Percentiles rank a stretch among this genome's conserved stretches.
phyloP scores from a whole-genome alignment of 1,140 invertebrate genomes.

The Periplaneta americana region DNA sequence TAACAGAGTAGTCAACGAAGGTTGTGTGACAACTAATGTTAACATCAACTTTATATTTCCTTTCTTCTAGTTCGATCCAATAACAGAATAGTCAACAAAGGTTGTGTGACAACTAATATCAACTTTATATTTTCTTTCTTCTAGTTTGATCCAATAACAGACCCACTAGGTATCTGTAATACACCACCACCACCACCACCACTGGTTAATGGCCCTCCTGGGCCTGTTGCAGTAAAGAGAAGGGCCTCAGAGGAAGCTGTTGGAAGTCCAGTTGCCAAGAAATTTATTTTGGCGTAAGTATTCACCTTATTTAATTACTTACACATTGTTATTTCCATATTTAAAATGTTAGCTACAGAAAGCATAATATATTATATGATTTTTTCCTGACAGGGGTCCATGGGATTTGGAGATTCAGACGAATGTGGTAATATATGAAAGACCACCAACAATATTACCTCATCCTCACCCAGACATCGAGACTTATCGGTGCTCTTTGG shows the following conservation, averaged over 20 bases:
- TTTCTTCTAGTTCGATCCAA: too few species aligned
- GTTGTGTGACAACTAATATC: too few species aligned
- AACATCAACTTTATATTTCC: too few species aligned
- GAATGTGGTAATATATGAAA: constrained; percentile 90
- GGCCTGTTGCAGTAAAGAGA: constrained; percentile 51
- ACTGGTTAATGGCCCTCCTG: constrained; percentile 14
- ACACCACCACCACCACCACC: constrained; percentile 38
- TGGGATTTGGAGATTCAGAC: constrained; percentile 94
- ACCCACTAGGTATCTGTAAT: constrained; percentile 83
- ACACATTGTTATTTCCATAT: background rate
- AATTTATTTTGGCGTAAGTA: constrained; percentile 69
- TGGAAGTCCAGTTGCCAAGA: constrained; percentile 62
- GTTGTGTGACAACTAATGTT: too few species aligned
- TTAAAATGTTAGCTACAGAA: too few species aligned
- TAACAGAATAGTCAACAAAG: too few species aligned
- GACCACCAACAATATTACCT: constrained; percentile 73
- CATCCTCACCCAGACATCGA: constrained; percentile 93
- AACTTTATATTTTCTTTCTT: too few species aligned
- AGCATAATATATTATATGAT: constrained; percentile 11
- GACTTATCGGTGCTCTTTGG: constrained; percentile 67
- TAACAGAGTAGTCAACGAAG: too few species aligned
- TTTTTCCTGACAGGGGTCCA: constrained; percentile 59
- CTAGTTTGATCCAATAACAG: constrained; percentile 84
- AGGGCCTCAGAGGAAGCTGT: constrained; percentile 71
- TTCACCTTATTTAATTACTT: background rate